phyloP scores from a whole-genome alignment of 2,797 vertebrate species.

The Sitta carolinensis region DNA sequence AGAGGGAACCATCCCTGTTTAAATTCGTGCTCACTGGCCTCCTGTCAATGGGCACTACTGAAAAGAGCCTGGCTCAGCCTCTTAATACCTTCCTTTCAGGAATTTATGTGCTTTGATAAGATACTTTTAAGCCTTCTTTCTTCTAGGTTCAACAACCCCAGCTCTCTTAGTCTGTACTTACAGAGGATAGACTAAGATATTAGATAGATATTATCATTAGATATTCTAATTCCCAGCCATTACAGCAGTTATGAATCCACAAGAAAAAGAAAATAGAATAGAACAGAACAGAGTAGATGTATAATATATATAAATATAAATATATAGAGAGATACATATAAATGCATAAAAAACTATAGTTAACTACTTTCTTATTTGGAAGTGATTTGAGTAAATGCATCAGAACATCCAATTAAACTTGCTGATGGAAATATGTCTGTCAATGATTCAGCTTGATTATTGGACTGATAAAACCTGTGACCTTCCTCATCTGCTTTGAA shows the following conservation, averaged over 20 bases:
- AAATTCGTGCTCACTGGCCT: not conserved
- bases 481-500: not conserved
- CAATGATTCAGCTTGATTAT: not conserved
- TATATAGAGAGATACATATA: no score
- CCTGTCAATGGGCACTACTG: not conserved
- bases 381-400: not conserved
- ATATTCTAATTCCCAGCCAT: not conserved
- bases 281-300: not conserved
- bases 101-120: not conserved
- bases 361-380: not conserved
- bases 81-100: not conserved
- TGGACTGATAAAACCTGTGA: not conserved
- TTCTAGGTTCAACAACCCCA: not conserved
- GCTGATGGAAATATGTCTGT: not conserved
- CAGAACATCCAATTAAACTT: not conserved
- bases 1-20: not conserved
- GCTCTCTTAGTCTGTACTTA: not conserved
- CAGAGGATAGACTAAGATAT: not conserved
- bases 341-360: not conserved
- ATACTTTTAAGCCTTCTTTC: not conserved
- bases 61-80: not conserved
- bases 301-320: not conserved
- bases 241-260: not conserved
- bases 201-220: no score
- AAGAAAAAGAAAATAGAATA: not conserved